Evolutionary conservation across 1,140 invertebrate genomes (phyloP).

Genomic region (Papilio helenus): DNA sequence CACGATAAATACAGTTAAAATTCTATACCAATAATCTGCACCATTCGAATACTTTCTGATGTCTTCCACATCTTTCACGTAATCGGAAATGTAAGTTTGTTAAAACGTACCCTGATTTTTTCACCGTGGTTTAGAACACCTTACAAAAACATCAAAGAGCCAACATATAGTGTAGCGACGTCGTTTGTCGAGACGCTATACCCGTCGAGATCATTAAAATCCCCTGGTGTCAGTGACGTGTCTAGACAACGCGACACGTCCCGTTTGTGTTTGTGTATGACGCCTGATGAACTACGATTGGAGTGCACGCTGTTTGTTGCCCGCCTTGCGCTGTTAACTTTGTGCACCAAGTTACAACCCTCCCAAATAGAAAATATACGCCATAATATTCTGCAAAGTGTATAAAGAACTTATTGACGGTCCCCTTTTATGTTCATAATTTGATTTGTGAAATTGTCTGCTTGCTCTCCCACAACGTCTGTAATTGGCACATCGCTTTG

Average conservation of each 20-base stretch:
- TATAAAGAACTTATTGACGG: background rate
- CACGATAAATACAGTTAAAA: background rate
- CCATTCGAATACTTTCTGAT: no score
- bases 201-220: slow-evolving; percentile 35
- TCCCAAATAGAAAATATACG: background rate
- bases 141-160: slow-evolving; percentile 2
- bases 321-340: background rate
- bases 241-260: slow-evolving; percentile 33
- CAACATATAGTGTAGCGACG: background rate
- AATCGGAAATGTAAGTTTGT: no score
- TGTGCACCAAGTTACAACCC: background rate
- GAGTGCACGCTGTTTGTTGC: slow-evolving; percentile 19
- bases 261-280: slow-evolving; percentile 29
- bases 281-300: slow-evolving; percentile 30
- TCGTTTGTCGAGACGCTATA: background rate
- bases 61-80: no score
- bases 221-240: slow-evolving; percentile 2
- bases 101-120: background rate
- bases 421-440: background rate
- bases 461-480: slow-evolving; percentile 5
- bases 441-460: slow-evolving; percentile 12
- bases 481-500: slow-evolving; percentile 2
- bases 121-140: background rate
- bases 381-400: background rate
- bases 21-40: background rate